Base-by-base conservation (phyloP, 2,888 invertebrate genomes). In the Lacanobia oleracea region DNA sequence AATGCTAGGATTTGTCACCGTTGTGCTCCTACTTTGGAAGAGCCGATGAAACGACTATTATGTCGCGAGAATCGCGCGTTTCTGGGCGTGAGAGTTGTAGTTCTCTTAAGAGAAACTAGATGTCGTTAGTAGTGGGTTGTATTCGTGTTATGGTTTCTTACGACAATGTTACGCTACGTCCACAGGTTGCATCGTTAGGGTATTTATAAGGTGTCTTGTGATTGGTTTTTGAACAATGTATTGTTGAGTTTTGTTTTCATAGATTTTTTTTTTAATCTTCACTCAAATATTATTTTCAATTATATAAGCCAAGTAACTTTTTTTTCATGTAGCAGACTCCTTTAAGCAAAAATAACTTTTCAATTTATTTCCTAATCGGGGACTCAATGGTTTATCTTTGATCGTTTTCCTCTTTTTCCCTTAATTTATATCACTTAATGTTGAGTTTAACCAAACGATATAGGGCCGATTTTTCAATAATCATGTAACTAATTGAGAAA, bases 1-100 rank as follows among this genome's bases (percentile, higher is more conserved):
- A 83, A 86, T 86, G 83, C 72, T 64, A 48, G 79, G 86, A 85
- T 86, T 86, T 86, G 79, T 76, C 72, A 40, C 67, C 64, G 72
- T 70, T 67, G 53, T 62, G 64, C 54, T 72, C 67, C 68, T 73
- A 75, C 68, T 84, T 79, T 72, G 61, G 33, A 45, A 60, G 56
- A 57, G 59, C 40, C 57, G 57, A 57, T 57, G 54, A 72, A 51
- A 78, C 61, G 50, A 67, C 60, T 60, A 78, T 77, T 72, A 57
- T 74, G 61, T 75, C 50, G 68, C 62, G 16, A 8, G 62, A 27
- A 62, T 18, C 27, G 27, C 33, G 62, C 18, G 37, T 65, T 61
- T 62, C 33, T 27, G 53, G 14, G n/a, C 21, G 63, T 48, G 12
- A 27, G 40, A 37, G 18, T 14, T 18, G 43, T 33, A 54, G 27